Evolutionary conservation across 2,888 invertebrate genomes (phyloP).

Genomic region (Ormyrus thymus): DNA sequence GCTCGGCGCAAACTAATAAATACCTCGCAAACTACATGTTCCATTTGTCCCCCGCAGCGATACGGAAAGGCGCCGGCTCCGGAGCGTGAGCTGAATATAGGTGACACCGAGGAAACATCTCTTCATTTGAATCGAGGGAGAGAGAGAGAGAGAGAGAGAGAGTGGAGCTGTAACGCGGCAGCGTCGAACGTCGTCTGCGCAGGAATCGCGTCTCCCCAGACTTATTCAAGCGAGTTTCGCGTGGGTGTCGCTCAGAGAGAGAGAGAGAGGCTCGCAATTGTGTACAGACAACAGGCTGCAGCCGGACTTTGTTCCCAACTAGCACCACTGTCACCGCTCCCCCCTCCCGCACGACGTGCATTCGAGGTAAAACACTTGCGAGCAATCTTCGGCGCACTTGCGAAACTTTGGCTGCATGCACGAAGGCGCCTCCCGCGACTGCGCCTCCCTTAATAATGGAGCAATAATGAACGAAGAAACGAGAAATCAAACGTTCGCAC

Average conservation of each 20-base stretch:
- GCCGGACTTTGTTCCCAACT: conserved; percentile 49
- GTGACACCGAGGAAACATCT: conserved; percentile 52
- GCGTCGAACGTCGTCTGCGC: neutral
- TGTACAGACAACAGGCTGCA: conserved; percentile 36
- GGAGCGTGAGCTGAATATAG: conserved; percentile 48
- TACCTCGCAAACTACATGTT: conserved; percentile 48
- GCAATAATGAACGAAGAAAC: neutral
- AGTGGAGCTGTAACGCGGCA: conserved; percentile 27
- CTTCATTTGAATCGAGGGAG: conserved; percentile 46
- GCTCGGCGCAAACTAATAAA: conserved; percentile 46
- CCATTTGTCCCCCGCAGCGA: conserved; percentile 47
- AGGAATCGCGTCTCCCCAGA: conserved; percentile 45
- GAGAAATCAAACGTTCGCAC: too few species aligned
- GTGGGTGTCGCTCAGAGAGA: conserved; percentile 56
- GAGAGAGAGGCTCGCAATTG: conserved; percentile 50
- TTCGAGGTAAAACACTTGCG: conserved; percentile 33
- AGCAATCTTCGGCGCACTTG: conserved; percentile 33
- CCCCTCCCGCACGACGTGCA: neutral
- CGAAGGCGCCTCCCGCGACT: conserved; percentile 6
- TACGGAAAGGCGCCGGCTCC: conserved; percentile 37
- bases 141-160: conserved; percentile 39
- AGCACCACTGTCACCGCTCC: neutral
- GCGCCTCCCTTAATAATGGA: neutral
- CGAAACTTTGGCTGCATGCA: conserved; percentile 7
- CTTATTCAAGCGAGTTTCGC: conserved; percentile 53